Evolutionary conservation across 2,113 vertebrate species (phyloP).

Genomic region (Pelusios castaneus): DNA sequence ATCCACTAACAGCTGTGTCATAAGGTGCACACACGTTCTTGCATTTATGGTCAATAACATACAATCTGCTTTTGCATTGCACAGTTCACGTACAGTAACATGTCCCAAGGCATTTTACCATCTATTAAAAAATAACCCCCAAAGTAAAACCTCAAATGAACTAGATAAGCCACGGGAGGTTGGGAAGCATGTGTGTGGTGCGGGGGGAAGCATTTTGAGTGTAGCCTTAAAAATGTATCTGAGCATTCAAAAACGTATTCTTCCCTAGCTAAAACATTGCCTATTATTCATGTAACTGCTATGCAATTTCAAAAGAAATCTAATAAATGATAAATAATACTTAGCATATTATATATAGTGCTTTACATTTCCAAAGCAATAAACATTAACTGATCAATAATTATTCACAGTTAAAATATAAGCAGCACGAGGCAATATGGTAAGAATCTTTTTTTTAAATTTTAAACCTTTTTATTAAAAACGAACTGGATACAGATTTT

Average conservation of each 20-base stretch:
- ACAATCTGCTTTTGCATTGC: neutral
- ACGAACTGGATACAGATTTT: neutral
- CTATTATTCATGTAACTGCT: neutral
- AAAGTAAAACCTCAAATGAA: constrained; percentile 13
- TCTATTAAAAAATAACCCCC: neutral
- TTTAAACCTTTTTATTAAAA: neutral
- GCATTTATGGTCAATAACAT: neutral
- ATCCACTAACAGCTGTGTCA: neutral
- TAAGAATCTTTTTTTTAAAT: neutral
- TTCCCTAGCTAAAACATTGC: neutral
- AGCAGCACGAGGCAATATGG: fast-evolving
- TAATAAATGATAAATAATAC: neutral
- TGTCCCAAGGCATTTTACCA: neutral
- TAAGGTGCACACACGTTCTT: neutral
- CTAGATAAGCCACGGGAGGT: neutral
- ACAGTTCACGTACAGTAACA: neutral
- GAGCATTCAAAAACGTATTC: neutral
- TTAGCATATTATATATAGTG: neutral
- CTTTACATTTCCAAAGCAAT: neutral
- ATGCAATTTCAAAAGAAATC: neutral
- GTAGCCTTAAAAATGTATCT: neutral
- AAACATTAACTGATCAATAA: neutral
- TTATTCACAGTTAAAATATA: neutral
- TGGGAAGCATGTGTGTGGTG: no score
- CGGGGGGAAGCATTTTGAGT: neutral